Percentiles rank a stretch among this genome's conserved stretches.
These are phyloP conservation scores for Papilio dardanus DNA, from an alignment of 1,140 invertebrate species.

Conservation along the genomic window DNA sequence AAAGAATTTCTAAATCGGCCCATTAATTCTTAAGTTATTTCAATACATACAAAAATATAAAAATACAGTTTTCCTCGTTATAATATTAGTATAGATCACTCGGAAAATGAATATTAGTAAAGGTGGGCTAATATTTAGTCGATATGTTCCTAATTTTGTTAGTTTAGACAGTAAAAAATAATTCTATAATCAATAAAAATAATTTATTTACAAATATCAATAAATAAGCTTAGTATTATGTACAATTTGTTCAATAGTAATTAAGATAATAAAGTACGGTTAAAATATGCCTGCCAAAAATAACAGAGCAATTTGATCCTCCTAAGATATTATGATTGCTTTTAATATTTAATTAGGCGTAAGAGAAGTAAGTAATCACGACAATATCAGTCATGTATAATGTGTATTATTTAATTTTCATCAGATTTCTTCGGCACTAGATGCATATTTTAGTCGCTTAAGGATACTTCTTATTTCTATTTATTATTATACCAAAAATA, in stretches of 20 bases:
- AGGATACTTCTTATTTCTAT: not conserved
- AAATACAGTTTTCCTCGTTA: too few relatives aligned
- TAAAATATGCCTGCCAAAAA: not conserved
- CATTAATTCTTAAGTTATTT: too few relatives aligned
- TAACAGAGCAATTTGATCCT: not conserved
- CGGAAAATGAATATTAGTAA: too few relatives aligned
- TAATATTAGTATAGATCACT: too few relatives aligned
- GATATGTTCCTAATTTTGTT: too few relatives aligned
- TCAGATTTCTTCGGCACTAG: not conserved
- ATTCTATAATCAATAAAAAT: not conserved
- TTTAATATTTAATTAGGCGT: not conserved
- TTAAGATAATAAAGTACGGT: not conserved
- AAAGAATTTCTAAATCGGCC: too few relatives aligned
- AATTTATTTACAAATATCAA: slow-evolving; percentile 4
- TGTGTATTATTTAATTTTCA: not conserved
- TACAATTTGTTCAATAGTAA: not conserved
- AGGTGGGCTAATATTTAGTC: too few relatives aligned
- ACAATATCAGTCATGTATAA: too few relatives aligned
- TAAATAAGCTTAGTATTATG: slow-evolving; percentile 21
- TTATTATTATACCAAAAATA: not conserved
- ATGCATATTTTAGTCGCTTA: too few relatives aligned
- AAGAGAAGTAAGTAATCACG: not conserved
- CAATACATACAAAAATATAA: too few relatives aligned
- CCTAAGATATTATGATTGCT: not conserved
- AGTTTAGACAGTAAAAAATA: not conserved